Evolutionary conservation across 2,888 invertebrate genomes (phyloP).

Genomic region (Diaperis boleti): DNA sequence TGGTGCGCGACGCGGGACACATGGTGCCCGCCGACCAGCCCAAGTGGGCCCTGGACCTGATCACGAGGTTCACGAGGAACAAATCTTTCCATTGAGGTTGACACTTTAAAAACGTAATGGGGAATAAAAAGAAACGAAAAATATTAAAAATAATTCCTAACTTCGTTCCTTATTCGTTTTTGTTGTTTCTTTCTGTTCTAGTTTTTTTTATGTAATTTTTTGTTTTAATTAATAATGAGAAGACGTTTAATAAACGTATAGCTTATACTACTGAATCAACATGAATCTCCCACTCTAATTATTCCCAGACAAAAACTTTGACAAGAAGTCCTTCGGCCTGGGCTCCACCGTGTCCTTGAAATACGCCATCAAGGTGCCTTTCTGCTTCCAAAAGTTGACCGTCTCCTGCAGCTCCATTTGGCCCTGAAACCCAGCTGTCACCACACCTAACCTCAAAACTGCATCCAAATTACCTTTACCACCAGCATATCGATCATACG

Average conservation of each 20-base stretch:
- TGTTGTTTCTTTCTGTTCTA: too few relatives aligned
- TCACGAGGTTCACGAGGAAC: slow-evolving; percentile 73
- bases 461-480: slow-evolving; percentile 74
- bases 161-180: too few relatives aligned
- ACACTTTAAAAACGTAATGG: too few relatives aligned
- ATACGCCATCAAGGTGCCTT: slow-evolving; percentile 87
- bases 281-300: too few relatives aligned
- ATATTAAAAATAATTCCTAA: too few relatives aligned
- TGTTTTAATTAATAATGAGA: too few relatives aligned
- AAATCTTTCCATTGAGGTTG: slow-evolving; percentile 56
- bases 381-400: slow-evolving; percentile 89
- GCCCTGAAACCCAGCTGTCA: too few relatives aligned
- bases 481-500: slow-evolving; percentile 92
- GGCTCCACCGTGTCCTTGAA: slow-evolving; percentile 88
- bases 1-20: slow-evolving; percentile 85
- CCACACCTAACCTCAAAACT: too few relatives aligned
- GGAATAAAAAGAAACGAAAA: too few relatives aligned
- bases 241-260: too few relatives aligned
- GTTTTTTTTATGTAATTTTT: too few relatives aligned
- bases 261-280: too few relatives aligned
- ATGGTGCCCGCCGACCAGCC: slow-evolving; percentile 87
- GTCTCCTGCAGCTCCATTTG: slow-evolving; percentile 95
- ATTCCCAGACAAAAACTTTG: slow-evolving; percentile 86
- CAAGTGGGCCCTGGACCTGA: slow-evolving; percentile 80
- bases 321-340: slow-evolving; percentile 91